Base-by-base conservation (phyloP, 1,140 invertebrate genomes). In the Gonioctena quinquepunctata region DNA sequence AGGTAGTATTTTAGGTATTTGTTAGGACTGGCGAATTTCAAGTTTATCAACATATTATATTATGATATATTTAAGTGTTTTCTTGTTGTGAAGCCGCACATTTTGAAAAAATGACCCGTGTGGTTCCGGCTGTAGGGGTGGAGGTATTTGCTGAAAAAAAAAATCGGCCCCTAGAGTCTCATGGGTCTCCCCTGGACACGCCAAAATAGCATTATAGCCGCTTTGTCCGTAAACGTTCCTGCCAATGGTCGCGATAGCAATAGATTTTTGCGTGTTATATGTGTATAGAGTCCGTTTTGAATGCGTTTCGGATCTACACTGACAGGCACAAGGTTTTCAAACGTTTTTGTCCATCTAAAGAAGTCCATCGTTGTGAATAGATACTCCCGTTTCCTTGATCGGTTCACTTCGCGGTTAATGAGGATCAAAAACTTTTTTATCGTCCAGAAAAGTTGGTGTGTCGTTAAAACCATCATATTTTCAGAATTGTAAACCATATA, bases 211-310 rank as follows among this genome's bases (percentile, higher is more conserved):
- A 73, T 76, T 42, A 74, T 75, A 78, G 76, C 74, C 74, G 79
- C 80, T 81, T 81, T 82, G 78, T 81, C 80, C 81, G 80, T 81
- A 77, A 79, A 72, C 72, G 79, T 80, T 82, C 80, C 81, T 81
- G 80, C 80, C 81, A 80, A 76, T 75, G 75, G 76, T 78, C 71
- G 78, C 81, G 72, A 81, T 82, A 82, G 77, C 79, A 81, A 81
- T 82, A 80, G 79, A 74, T 68, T 70, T 66, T 69, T 74, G 76
- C 74, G 78, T 80, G 77, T 78, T 80, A 75, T 70, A 52, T 76
- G 74, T 71, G 71, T 75, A 74, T 63, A 54, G 52, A 54, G 7
- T 1, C 16, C 33, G 16, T 42, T 42, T 42, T 42, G 33, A 42
- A 42, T 42, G 33, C 16, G 33, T 42, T 42, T 42, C 33, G 33